Evolutionary conservation across 2,113 vertebrate species (phyloP).

Genomic region (Athene noctua): DNA sequence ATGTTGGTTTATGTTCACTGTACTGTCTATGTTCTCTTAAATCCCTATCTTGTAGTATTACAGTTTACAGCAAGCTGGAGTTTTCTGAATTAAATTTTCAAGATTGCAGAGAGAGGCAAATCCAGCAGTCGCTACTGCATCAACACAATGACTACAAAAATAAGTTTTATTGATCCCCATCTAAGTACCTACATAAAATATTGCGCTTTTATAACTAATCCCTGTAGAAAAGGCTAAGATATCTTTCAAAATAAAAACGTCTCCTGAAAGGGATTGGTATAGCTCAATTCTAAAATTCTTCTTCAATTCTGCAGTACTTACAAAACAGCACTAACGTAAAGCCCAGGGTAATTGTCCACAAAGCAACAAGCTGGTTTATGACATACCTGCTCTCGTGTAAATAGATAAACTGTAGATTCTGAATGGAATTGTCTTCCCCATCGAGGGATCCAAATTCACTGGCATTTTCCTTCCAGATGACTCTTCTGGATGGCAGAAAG

Average conservation of each 20-base stretch:
- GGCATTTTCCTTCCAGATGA: not conserved
- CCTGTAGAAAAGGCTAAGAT: not conserved
- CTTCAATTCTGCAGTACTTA: not conserved
- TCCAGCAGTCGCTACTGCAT: not conserved
- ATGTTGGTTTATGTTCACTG: not conserved
- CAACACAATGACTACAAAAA: not conserved
- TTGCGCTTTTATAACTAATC: not conserved
- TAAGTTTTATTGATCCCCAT: not conserved
- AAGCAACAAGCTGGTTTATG: not conserved
- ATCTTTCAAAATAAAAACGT: not conserved
- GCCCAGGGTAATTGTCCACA: not conserved
- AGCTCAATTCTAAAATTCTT: not conserved
- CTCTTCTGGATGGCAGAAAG: not conserved
- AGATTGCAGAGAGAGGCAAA: not conserved
- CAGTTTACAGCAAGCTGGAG: not conserved
- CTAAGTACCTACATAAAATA: constrained; percentile 3
- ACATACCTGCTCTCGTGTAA: accelerated
- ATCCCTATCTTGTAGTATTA: not conserved
- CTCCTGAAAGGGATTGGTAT: not conserved
- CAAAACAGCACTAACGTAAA: not conserved
- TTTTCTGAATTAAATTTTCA: not conserved
- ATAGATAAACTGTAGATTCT: not conserved
- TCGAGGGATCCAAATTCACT: not conserved
- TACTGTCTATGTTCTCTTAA: not conserved
- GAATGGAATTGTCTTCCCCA: not conserved